Evolutionary conservation across 2,888 invertebrate genomes (phyloP), one percentile per base, ranked within the genome.

Genomic region (Pristionchus exspectatus): DNA sequence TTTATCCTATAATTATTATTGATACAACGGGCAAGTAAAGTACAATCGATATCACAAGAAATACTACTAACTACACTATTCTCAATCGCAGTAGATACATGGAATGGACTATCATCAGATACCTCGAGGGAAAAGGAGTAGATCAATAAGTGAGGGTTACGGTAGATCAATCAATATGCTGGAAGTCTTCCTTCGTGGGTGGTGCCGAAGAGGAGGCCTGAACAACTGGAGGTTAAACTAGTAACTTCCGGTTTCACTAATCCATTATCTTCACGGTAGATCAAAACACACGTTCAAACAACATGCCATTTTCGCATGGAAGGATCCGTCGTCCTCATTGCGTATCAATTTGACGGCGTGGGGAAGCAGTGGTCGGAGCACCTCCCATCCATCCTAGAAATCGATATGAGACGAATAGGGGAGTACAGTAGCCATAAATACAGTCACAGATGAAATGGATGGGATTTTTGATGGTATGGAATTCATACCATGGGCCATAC

Each of bases 371-470:
- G 92, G 91, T 59, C 92, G 93, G 30, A 94, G 86, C 14, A 93
- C 93, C 63, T 93, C 92, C 92, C 94, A 94, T 59, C 94, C 93
- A 72, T 94, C 94, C 90, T 91, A 89, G 50, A 30, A 44, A 50
- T 81, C 50, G 50, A 81, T 81, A 24, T 54, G 24, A 14, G 81
- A 27, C 24, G 14, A 21, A 4, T 1, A 3, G 21, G 59, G 24
- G 72, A 72, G 21, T 44, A 87, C 87, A 50, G 72, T 72, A 44
- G 38, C 27, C 30, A 63, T 63, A 50, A 50, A 9, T 44, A 33
- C 27, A 84, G 14, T n/a, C n/a, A 30, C n/a, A n/a, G n/a, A n/a
- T n/a, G n/a, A n/a, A n/a, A n/a, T n/a, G n/a, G n/a, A n/a, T n/a
- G n/a, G n/a, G n/a, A n/a, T n/a, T n/a, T n/a, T n/a, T n/a, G n/a